Base-by-base conservation (phyloP, 2,797 vertebrate species). In the Gambelia wislizenii region DNA sequence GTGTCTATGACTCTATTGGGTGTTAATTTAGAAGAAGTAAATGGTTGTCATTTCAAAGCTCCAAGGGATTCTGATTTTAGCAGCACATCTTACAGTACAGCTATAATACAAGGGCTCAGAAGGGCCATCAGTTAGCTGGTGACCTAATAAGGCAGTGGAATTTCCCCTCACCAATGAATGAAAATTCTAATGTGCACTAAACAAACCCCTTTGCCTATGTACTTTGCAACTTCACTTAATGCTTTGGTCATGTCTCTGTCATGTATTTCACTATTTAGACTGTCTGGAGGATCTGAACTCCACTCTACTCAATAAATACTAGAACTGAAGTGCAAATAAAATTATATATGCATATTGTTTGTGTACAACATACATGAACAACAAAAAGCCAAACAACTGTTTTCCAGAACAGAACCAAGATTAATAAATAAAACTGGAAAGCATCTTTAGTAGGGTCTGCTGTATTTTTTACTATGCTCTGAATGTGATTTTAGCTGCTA, bases 11-110 rank as follows among this genome's bases (percentile, higher is more conserved):
- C 49, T 42, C 70, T 72, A 2, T 7, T 79, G 54, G 49, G 72
- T 18, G 25, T 84, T 89, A 90, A 89, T 86, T 92, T 93, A 72
- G 91, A 89, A 88, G 4, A 84, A 36, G 93, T 77, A 87, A 25
- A 77, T 42, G 8, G 64, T 2, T 25, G 39, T 13, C 36, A 3
- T 87, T 70, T 87, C 88, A 89, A 78, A 90, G n/a, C 59, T 42
- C 52, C 83, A 44, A 87, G 13, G 39, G 61, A 75, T 85, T 78
- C 47, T 27, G 0, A 79, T 87, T 91, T n/a, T 54, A 87, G 54
- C 5, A 61, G 42, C 61, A 87, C 89, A 72, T 78, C 79, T 22
- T 87, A 33, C 54, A 92, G 76, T 1, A 81, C 47, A 52, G 82
- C 12, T 80, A 77, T 0, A 0, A 70, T 1, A 0, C 2, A 44